Percentiles rank a stretch among this genome's conserved stretches.
These are phyloP conservation scores for Tinamus guttatus DNA, from an alignment of 2,113 vertebrate genomes.

Conservation along the genomic window DNA sequence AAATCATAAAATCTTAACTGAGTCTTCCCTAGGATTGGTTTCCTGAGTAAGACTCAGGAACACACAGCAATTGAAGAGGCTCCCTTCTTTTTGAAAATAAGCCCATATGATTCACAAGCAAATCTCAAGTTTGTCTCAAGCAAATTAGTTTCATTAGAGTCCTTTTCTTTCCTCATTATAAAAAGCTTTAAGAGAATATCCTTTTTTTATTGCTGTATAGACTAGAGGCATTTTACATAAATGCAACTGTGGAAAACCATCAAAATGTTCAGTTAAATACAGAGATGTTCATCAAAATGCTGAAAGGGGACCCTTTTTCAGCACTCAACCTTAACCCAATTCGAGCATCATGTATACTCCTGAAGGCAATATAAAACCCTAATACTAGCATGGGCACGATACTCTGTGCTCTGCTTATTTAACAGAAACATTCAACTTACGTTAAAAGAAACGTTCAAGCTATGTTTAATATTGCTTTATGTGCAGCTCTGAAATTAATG, in stretches of 20 bases:
- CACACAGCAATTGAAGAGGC: rapidly evolving
- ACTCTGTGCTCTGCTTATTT: background rate
- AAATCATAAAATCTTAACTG: background rate
- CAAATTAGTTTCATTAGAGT: background rate
- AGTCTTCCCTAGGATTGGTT: background rate
- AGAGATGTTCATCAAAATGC: too few species aligned
- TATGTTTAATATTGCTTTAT: background rate
- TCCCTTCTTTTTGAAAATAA: background rate
- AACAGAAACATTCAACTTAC: background rate
- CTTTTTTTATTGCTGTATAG: background rate
- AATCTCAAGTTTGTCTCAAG: background rate
- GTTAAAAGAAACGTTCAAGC: background rate
- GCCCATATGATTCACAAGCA: background rate
- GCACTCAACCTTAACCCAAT: too few species aligned
- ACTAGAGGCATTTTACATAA: background rate
- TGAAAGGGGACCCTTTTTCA: too few species aligned
- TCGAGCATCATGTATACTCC: background rate
- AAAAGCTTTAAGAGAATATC: background rate
- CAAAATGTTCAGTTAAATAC: background rate
- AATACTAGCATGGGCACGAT: background rate
- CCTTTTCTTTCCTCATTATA: background rate
- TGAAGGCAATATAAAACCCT: background rate
- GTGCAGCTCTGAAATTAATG: background rate
- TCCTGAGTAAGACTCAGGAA: background rate
- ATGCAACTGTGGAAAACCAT: background rate